Evolutionary conservation across 2,888 invertebrate genomes (phyloP), one percentile per base, ranked within the genome.

Genomic region (Suillia variegata): DNA sequence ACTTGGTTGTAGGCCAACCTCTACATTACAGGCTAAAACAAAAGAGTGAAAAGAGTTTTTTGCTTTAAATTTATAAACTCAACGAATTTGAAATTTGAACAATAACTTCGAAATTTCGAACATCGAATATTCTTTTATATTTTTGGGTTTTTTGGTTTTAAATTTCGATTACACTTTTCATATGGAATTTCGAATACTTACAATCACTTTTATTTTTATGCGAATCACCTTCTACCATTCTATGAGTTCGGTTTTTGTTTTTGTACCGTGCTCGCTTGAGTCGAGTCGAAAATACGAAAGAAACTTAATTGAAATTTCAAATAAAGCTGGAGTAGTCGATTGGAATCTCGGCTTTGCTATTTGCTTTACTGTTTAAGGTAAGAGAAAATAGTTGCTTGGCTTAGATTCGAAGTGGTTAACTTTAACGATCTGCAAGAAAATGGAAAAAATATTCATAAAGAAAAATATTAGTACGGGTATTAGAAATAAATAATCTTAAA

Each of bases 191-290:
- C n/a, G n/a, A n/a, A n/a, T 70, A 86, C 88, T 87, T 75, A 89
- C 89, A 87, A 86, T 88, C 86, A 87, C 87, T 87, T 86, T 88
- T 88, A 87, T 89, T 91, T 84, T 87, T 86, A 82, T 87, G 87
- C 84, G 88, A 87, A 86, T 91, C 92, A 91, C 90, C 87, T 91
- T 92, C 92, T 92, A 92, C 92, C 92, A 92, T 92, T 90, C 92
- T 92, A 92, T 85, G 86, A 85, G 84, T 85, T 85, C 86, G 83
- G 83, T 78, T 75, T 70, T 77, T 70, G 64, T 71, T 76, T 69
- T 68, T 72, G 67, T 74, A 71, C 75, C 76, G 69, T 75, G 74
- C 75, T 72, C 76, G 76, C 69, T 45, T 67, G 65, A 58, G 58
- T 69, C 63, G 71, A 71, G 67, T 63, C 59, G 62, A 63, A 59